These are phyloP conservation scores for Rhinogobius similis DNA, from an alignment of 2,113 vertebrate genomes.

Conservation along the genomic window DNA sequence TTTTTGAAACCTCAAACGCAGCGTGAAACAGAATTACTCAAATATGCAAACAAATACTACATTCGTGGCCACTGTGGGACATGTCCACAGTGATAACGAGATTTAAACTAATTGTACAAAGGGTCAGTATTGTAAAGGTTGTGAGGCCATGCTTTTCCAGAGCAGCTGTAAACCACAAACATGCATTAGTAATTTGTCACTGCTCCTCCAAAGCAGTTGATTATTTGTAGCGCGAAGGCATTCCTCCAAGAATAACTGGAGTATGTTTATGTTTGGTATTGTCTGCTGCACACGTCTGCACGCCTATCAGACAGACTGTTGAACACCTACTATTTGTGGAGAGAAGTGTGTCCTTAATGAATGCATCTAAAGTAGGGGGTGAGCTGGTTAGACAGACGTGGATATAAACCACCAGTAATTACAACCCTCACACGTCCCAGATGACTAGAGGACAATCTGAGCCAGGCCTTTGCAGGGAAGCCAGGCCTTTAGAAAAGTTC, in stretches of 20 bases:
- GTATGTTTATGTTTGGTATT: conserved; percentile 49
- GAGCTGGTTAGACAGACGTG: conserved; percentile 25
- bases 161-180: conserved; percentile 66
- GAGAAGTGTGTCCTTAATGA: conserved; percentile 11
- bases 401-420: conserved; percentile 27
- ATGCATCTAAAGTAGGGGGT: background rate
- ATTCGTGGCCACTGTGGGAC: background rate
- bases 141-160: conserved; percentile 39
- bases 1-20: background rate
- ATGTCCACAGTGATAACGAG: conserved; percentile 19
- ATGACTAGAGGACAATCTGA: conserved; percentile 14
- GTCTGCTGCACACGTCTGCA: conserved; percentile 1
- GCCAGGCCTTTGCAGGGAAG: background rate
- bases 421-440: conserved; percentile 5
- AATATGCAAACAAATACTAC: background rate
- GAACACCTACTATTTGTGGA: background rate
- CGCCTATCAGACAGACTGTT: background rate
- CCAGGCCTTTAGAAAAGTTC: background rate
- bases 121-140: conserved; percentile 37
- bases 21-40: background rate
- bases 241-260: conserved; percentile 62
- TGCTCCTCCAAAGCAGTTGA: conserved; percentile 64
- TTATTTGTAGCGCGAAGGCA: conserved; percentile 63
- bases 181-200: conserved; percentile 69
- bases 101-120: conserved; percentile 12